These are phyloP conservation scores for Pammene fasciana DNA, from an alignment of 2,888 invertebrate species.

Conservation along the genomic window DNA sequence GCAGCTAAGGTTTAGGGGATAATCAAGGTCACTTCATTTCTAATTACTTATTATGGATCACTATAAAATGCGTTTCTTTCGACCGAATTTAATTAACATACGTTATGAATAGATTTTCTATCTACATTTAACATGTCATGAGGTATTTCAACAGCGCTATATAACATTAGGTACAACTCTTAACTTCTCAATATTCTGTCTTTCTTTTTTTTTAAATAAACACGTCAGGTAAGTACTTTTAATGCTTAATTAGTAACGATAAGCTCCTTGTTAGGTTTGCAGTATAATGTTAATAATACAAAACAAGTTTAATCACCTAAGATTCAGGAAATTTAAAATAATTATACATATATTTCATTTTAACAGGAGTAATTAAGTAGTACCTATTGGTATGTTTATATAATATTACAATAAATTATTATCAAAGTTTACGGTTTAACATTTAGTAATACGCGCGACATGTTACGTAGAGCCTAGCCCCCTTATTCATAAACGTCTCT, in stretches of 20 bases:
- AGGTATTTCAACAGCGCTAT: conserved; percentile 74
- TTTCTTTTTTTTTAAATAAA: conserved; percentile 60
- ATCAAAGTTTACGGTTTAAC: too few relatives aligned
- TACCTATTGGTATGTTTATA: too few relatives aligned
- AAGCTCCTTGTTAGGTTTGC: conserved; percentile 69
- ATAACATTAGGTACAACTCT: conserved; percentile 58
- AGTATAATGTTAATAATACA: conserved; percentile 43
- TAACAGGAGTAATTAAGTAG: too few relatives aligned
- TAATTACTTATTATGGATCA: conserved; percentile 69
- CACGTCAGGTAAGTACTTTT: conserved; percentile 48
- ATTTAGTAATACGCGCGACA: too few relatives aligned
- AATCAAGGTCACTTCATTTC: conserved; percentile 82
- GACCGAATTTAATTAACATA: conserved; percentile 57
- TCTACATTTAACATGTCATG: conserved; percentile 63
- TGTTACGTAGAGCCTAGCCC: too few relatives aligned
- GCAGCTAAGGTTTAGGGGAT: conserved; percentile 77
- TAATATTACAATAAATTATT: too few relatives aligned
- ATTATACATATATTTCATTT: neutral
- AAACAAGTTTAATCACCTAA: conserved; percentile 14
- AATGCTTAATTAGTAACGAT: conserved; percentile 72
- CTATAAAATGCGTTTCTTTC: conserved; percentile 68
- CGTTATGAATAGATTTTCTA: conserved; percentile 57
- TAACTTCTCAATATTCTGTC: conserved; percentile 54
- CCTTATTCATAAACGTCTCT: too few relatives aligned
- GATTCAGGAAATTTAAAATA: conserved; percentile 10